Conservation (phyloP, 2,113 vertebrate species). For the Crotalus helleri region DNA sequence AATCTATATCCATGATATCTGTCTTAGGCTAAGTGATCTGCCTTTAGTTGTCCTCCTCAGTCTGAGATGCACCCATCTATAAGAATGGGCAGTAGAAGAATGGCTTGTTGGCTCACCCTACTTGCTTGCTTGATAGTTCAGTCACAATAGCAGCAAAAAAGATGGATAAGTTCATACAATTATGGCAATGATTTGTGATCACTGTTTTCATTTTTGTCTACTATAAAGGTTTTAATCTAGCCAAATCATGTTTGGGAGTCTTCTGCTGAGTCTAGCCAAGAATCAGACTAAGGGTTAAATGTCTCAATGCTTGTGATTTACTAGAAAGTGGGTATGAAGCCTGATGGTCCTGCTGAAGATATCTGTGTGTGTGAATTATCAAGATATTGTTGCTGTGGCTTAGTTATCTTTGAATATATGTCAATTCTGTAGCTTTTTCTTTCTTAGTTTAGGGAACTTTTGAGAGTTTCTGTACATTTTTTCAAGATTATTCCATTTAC, state of each 20-base stretch:
- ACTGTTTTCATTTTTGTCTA: neutral
- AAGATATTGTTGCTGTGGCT: neutral
- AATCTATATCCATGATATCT: neutral
- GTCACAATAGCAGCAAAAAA: neutral
- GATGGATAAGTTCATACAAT: neutral
- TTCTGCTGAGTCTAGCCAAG: neutral
- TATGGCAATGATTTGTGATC: neutral
- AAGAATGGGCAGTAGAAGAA: neutral
- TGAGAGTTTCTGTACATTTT: constrained; percentile 1
- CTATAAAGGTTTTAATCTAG: neutral
- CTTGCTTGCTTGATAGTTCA: neutral
- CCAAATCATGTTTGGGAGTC: neutral
- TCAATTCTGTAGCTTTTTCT: neutral
- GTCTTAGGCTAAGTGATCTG: neutral
- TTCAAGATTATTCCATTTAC: neutral
- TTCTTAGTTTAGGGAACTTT: neutral
- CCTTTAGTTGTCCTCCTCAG: neutral
- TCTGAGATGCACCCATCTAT: neutral
- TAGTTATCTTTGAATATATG: constrained; percentile 27
- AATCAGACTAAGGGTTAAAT: neutral
- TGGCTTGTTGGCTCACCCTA: neutral
- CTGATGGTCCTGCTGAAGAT: neutral
- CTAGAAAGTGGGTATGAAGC: neutral
- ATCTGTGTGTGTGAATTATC: neutral
- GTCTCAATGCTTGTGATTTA: neutral